Evolutionary conservation across 2,113 vertebrate genomes (phyloP), one percentile per base, ranked within the genome.

Genomic region (Megaleporinus macrocephalus): DNA sequence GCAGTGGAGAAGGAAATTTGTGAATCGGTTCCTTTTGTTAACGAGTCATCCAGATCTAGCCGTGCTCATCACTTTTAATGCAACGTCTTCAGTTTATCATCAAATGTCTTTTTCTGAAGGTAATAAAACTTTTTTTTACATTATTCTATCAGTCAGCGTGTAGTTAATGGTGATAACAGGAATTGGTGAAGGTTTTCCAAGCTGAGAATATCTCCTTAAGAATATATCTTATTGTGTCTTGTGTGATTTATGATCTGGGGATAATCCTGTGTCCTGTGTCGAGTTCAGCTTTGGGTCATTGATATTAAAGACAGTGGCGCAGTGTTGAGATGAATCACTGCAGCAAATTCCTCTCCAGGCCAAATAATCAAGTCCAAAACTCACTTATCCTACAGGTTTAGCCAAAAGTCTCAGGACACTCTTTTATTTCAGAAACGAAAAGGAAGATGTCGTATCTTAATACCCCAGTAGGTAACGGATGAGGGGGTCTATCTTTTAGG

Each of bases 121-220:
- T 80, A 92, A 93, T 91, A 93, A 92, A 94, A 90, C 85, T 72
- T 88, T 87, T 88, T 87, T 75, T 89, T 49, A 79, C 33, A 79
- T 86, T 85, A 84, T 29, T 59, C 29, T 27, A 70, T 49, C 18
- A 55, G 1, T 71, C 2, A 1, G 26, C 55, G 2, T 68, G 29
- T 20, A 41, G 22, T 69, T 22, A 69, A 5, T 69, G 16, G 3
- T 69, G 30, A 41, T n/a, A 18, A 30, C 3, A 9, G 63, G 9
- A 18, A 15, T 29, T 13, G 62, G 1, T 18, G 30, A n/a, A 44
- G 41, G 41, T 26, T 12, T 7, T 2, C 57, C 0, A 1, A 26
- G 57, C 24, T 24, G n/a, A 61, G 9, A 9, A 5, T 59, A n/a
- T n/a, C n/a, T n/a, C n/a, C n/a, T 59, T 3, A 24, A 10, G 10